Evolutionary conservation across 1,140 invertebrate genomes (phyloP), one percentile per base, ranked within the genome.

Genomic region (Eurosta solidaginis): DNA sequence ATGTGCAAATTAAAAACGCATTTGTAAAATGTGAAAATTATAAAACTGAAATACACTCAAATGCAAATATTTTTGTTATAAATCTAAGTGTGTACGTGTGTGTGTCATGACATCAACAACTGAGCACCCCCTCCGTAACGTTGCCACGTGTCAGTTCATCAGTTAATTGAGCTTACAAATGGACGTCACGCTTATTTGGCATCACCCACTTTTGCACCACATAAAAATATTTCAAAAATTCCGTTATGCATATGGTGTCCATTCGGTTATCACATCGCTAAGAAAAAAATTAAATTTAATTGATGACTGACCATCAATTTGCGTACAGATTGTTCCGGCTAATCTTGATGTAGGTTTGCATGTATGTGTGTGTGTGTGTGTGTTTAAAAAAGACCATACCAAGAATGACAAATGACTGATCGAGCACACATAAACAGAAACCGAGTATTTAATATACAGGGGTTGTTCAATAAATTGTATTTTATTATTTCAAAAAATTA

Each of bases 251-350:
- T 68, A 68, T 68, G 59, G 59, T 68, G 36, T 68, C 33, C 59
- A 42, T 20, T 68, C 10, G 14, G 33, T 63, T n/a, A 17, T 2
- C 49, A 3, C 22, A 52, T n/a, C n/a, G n/a, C n/a, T n/a, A n/a
- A n/a, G 17, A n/a, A 74, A 45, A 45, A 80, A 83, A 14, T 20
- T 3, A 73, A 78, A 82, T 82, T 80, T 83, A 85, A 85, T 85
- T 85, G 84, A 85, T 85, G 84, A 82, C 81, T 82, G 80, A 80
- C 81, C 82, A 85, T 85, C 84, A 85, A 85, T 85, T 85, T 82
- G 83, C 81, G 76, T 77, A 81, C 78, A 76, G 78, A 47, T 74
- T 74, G 3, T 44, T 10, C 12, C 12, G 44, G 2, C 36, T 7
- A 74, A 74, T 74, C 17, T 47, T n/a, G 29, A 29, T 76, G 14